Evolutionary conservation across 2,888 invertebrate genomes (phyloP).

Genomic region (Dryococelus australis): DNA sequence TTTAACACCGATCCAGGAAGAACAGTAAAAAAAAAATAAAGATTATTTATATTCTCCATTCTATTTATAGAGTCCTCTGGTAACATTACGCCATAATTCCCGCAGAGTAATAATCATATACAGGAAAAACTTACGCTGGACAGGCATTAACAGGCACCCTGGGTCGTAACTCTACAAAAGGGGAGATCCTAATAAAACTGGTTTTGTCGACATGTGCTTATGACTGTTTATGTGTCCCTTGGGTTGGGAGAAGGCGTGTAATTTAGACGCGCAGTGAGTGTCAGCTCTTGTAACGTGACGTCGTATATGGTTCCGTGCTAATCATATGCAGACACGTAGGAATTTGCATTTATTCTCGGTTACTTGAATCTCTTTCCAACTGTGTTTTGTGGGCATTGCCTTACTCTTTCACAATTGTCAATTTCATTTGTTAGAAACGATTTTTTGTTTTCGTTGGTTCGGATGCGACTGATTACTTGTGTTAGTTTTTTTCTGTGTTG

Average conservation of each 20-base stretch:
- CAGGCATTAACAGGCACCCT: background rate
- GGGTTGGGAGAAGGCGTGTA: background rate
- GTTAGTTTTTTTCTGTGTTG: too few species aligned
- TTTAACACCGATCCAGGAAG: background rate
- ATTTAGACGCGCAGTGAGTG: too few species aligned
- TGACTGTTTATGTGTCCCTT: background rate
- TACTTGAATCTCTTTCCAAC: too few species aligned
- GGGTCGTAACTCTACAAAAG: background rate
- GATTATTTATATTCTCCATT: background rate
- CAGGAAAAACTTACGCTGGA: background rate
- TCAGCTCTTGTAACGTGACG: too few species aligned
- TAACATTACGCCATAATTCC: background rate
- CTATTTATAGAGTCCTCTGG: background rate
- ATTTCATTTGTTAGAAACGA: too few species aligned
- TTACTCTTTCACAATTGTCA: too few species aligned
- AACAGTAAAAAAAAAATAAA: background rate
- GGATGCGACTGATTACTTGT: too few species aligned
- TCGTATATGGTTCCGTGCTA: too few species aligned
- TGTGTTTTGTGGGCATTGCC: too few species aligned
- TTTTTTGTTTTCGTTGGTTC: too few species aligned
- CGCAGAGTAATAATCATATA: background rate
- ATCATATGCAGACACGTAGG: too few species aligned
- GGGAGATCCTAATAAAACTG: background rate
- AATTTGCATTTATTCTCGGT: too few species aligned
- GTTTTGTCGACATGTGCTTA: background rate